Percentiles rank a stretch among this genome's conserved stretches.
Evolutionary conservation across 2,113 vertebrate genomes (phyloP).

Genomic region (Psilopsiagon aurifrons): DNA sequence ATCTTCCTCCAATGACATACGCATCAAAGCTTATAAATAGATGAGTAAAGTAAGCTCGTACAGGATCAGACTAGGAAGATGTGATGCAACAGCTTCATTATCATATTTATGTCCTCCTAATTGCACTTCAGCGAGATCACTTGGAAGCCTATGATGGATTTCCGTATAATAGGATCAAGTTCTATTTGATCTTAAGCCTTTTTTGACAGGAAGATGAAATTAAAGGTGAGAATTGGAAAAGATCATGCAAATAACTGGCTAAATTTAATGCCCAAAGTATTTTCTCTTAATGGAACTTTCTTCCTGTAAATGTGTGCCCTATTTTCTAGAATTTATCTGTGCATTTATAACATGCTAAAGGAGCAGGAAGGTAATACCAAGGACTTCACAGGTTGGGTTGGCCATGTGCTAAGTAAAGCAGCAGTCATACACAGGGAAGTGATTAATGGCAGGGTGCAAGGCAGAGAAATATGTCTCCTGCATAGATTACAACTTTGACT

Average conservation of each 20-base stretch:
- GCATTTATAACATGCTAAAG: not conserved
- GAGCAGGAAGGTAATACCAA: not conserved
- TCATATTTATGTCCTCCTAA: slow-evolving; percentile 31
- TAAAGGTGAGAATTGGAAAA: not conserved
- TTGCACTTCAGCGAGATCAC: slow-evolving; percentile 6
- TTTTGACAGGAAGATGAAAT: not conserved
- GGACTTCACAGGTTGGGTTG: not conserved
- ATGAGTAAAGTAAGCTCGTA: not conserved
- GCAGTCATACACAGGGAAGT: not conserved
- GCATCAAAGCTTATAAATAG: slow-evolving; percentile 7
- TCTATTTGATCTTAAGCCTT: slow-evolving; percentile 33
- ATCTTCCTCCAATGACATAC: not conserved
- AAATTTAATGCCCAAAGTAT: not conserved
- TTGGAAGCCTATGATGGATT: slow-evolving; percentile 6
- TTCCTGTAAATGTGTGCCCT: not conserved
- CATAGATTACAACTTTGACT: not conserved
- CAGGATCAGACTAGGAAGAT: not conserved
- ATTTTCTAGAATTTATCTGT: not conserved
- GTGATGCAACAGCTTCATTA: slow-evolving; percentile 34
- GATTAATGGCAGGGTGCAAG: not conserved
- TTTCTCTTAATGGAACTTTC: not conserved
- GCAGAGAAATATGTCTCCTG: not conserved
- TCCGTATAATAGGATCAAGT: not conserved
- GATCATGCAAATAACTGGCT: not conserved
- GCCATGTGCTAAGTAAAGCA: not conserved